Base-by-base conservation (phyloP, 2,113 vertebrate species). In the Casuarius casuarius region DNA sequence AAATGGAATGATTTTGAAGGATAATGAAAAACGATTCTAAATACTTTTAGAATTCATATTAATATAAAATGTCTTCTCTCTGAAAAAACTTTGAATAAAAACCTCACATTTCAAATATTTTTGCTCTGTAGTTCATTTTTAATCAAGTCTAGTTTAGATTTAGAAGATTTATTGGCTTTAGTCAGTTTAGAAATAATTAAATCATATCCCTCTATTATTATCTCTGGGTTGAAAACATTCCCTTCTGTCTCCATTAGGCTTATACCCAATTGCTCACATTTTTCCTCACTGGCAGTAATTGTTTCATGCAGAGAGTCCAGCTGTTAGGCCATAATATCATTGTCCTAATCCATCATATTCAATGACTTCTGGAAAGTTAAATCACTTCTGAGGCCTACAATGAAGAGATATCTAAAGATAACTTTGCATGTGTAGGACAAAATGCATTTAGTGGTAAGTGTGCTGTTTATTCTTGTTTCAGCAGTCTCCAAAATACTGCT, bases 151-250 rank as follows among this genome's bases (percentile, higher is more conserved):
- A 88, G 46, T 94, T 95, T 84, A 78, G 62, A 67, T 95, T 91
- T 92, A 79, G 75, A 89, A 94, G 86, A 95, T 94, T 89, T 89
- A 96, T 91, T 94, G 42, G 56, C 79, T 95, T 96, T 87, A 59
- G 25, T 87, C 35, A 29, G 52, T 96, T 95, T 90, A 92, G 84
- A 96, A 94, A 96, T 95, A 96, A 96, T 95, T 96, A 97, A 95
- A 87, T 96, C 73, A 87, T 79, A 95, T 62, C 35, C 29, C 33
- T 79, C 31, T 94, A 48, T 96, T 95, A 80, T 95, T 94, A 90
- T 46, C 31, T 96, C 88, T 68, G 78, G 31, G 49, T 87, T 76
- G 65, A 90, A 96, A 96, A 88, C 3, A 6, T 87, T 87, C 83
- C 35, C 87, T 95, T 92, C 90, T 94, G 84, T 94, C 71, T 97